These are phyloP conservation scores for Chionoecetes opilio DNA, from an alignment of 1,140 invertebrate species.

Conservation along the genomic window DNA sequence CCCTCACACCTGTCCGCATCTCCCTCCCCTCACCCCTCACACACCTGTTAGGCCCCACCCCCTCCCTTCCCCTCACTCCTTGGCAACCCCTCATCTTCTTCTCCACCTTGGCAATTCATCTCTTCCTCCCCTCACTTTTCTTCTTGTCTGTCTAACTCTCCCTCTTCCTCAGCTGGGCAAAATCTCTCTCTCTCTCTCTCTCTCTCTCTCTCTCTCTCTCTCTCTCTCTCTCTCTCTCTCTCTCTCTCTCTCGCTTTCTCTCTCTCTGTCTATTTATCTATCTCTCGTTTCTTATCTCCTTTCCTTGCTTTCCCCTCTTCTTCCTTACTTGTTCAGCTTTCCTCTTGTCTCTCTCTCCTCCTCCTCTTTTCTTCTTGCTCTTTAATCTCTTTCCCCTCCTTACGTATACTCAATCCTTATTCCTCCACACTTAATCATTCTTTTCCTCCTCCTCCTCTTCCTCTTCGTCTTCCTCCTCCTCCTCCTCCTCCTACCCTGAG, in stretches of 20 bases:
- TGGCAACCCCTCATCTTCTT: neutral
- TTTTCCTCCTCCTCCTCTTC: neutral
- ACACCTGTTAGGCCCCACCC: neutral
- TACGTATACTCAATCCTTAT: neutral
- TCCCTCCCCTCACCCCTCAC: neutral
- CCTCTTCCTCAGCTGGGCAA: neutral
- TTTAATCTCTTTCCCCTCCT: neutral
- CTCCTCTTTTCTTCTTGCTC: neutral
- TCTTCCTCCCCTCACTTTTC: neutral
- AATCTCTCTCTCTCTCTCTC: neutral
- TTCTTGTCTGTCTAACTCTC: neutral
- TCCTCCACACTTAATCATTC: neutral
- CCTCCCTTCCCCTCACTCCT: neutral
- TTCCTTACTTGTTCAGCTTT: neutral
- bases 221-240: constrained; percentile 19
- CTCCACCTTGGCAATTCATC: neutral
- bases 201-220: neutral
- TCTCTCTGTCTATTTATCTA: neutral
- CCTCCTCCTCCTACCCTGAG: neutral
- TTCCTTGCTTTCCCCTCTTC: neutral
- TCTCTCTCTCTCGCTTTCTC: neutral
- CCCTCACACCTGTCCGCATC: neutral
- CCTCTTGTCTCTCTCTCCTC: neutral
- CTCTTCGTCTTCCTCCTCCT: neutral
- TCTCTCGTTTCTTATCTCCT: neutral